Base-by-base conservation (phyloP, 2,113 vertebrate species). In the Morone saxatilis region DNA sequence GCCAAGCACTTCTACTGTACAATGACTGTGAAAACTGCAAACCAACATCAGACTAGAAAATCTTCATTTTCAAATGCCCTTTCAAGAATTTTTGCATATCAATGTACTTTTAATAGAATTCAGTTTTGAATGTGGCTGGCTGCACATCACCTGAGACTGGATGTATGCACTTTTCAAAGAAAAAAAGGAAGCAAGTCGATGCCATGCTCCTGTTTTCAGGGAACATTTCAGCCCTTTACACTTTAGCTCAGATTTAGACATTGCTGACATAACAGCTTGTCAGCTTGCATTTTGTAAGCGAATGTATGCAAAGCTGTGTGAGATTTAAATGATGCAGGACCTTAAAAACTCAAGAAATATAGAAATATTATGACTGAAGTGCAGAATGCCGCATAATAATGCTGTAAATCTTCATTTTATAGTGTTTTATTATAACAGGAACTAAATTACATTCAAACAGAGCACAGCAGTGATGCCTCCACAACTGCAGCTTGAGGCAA, bases 61-160 rank as follows among this genome's bases (percentile, higher is more conserved):
- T n/a, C 25, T 56, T 41, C 20, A 41, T 88, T 67, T 76, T 38
- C 69, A 81, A 80, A 78, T 85, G 83, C 47, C 60, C 86, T 88
- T 90, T 87, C 31, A 38, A 74, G 61, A 16, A 13, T 56, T 76
- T 84, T 60, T 86, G 72, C 80, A 84, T 88, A 72, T 87, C 20
- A 86, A 67, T 85, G 72, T 62, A 68, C 51, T 65, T 71, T 48
- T 79, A 78, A 86, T 80, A 76, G 14, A 75, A 78, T 63, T 76
- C 54, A 16, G 51, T 73, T 81, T 62, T 72, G 57, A 51, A 65
- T 82, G 47, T 41, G 71, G 61, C 65, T 80, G 69, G 60, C 68
- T 84, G 86, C 79, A 73, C 68, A 76, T 80, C 48, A 87, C 87
- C 87, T 40, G 13, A 73, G 88, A 83, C 76, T 81, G 76, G 43